Base-by-base conservation (phyloP, 1,140 invertebrate genomes). In the Tenebrio molitor region DNA sequence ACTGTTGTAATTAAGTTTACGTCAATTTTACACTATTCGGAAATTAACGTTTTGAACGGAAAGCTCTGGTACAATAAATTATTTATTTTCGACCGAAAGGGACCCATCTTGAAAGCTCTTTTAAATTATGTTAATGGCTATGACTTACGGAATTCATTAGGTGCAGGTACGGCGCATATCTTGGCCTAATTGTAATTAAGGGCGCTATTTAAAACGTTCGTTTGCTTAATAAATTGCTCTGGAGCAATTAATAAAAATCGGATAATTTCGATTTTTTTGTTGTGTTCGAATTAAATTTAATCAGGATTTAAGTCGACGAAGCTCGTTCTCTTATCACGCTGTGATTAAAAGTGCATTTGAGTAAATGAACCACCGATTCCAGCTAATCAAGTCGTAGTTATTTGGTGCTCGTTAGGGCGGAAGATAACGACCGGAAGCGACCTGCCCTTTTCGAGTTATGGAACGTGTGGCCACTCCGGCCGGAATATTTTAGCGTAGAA, bases 91-190 rank as follows among this genome's bases (percentile, higher is more conserved):
- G 10, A 46, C 12, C 12, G 14, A 46, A 58, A 58, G 21, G 21
- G 50, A 12, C 50, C 29, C 23, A 33, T 34, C 50, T 58, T 41
- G 5, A 66, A 66, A 66, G 41, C 63, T 62, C 53, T 42, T 66
- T 66, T 44, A 66, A 66, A 66, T 66, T 66, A 66, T 66, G 64
- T 66, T 66, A 66, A 66, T 44, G 42, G 16, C 64, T 41, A 14
- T 21, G 44, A 42, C n/a, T 66, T 21, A 65, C 34, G 44, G 64
- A 66, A 66, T 42, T 66, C 64, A 66, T 66, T 66, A 66, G n/a
- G 36, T 23, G 12, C 16, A 42, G 64, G 34, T 66, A 66, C 17
- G n/a, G 42, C 29, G 64, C 39, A 34, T 66, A 66, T 42, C 36
- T 42, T 25, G 10, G 36, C 12, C 44, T 44, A 66, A 44, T 66